Base-by-base conservation (phyloP, 2,888 invertebrate genomes). In the Eucera pruinosa region DNA sequence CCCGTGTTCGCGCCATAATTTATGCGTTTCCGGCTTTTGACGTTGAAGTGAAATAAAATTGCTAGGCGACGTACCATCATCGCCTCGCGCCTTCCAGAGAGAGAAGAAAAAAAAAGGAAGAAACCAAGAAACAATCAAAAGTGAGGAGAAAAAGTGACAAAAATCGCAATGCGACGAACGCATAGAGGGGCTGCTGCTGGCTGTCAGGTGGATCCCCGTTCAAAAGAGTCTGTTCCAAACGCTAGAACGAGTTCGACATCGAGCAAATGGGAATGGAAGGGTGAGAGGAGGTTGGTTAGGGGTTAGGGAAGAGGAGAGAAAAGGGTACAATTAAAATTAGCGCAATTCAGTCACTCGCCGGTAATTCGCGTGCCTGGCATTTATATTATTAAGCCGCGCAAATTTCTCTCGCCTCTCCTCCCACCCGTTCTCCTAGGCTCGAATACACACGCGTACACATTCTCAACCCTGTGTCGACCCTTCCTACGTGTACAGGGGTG, bases 261-360 rank as follows among this genome's bases (percentile, higher is more conserved):
- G 76, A 65, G 77, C 33, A 36, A 62, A 20, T 45, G 33, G 39
- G 33, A 62, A 55, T 50, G 64, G 78, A 41, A 48, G 57, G 64
- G 36, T 45, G 55, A 68, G 43, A 39, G 62, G 60, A 36, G 67
- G 68, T 75, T 45, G 72, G 47, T 52, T 25, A 5, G 62, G 47
- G 55, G 43, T 23, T n/a, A 43, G 39, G 74, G 52, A 65, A 71
- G 64, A 62, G 57, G 55, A 69, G 58, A 79, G 82, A 83, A 83
- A 89, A 85, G 87, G 88, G 87, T 89, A 88, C 88, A 90, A 90
- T 91, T 90, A 90, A 90, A 91, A 91, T 90, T 91, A 90, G 89
- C 88, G 88, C 89, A 88, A 91, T 91, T 91, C 90, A 91, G 89
- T 90, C 89, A 86, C 85, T 88, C 84, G 82, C 83, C 81, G 83